phyloP scores from a whole-genome alignment of 92 coral and sea anemone species.

The Umimayanthus kanabou region DNA sequence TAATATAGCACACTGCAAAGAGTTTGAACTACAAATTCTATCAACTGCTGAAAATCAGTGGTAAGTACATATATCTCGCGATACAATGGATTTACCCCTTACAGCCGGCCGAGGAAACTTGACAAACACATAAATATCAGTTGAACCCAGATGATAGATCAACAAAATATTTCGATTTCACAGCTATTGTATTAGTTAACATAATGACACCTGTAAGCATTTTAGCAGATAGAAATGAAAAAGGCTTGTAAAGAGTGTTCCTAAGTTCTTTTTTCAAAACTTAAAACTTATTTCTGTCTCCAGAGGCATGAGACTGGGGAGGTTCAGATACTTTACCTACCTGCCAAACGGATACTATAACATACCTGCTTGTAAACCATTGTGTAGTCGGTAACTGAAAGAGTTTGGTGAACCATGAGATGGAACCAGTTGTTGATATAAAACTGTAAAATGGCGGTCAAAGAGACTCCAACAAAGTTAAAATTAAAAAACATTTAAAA shows the following conservation, averaged over 20 bases:
- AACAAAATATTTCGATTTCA: too few relatives aligned
- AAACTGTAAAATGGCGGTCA: not conserved
- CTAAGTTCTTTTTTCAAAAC: too few relatives aligned
- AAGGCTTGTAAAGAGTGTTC: too few relatives aligned
- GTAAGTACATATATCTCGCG: not conserved
- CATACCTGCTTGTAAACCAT: not conserved
- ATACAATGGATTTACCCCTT: not conserved
- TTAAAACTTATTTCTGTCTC: too few relatives aligned
- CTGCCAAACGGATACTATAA: not conserved
- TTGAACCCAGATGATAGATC: not conserved
- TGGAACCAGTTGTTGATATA: not conserved
- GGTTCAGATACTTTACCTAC: not conserved
- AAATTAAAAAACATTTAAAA: too few relatives aligned
- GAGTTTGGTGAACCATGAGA: not conserved
- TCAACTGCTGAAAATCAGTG: not conserved
- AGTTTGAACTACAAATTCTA: not conserved
- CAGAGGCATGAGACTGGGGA: too few relatives aligned
- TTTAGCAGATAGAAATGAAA: too few relatives aligned
- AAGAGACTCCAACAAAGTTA: not conserved
- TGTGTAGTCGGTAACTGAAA: not conserved
- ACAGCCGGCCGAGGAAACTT: too few relatives aligned
- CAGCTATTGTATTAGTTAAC: too few relatives aligned
- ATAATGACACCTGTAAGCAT: too few relatives aligned
- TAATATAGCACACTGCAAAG: not conserved
- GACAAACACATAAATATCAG: not conserved